Evolutionary conservation across 1,140 invertebrate genomes (phyloP).

Genomic region (Vanessa tameamea): DNA sequence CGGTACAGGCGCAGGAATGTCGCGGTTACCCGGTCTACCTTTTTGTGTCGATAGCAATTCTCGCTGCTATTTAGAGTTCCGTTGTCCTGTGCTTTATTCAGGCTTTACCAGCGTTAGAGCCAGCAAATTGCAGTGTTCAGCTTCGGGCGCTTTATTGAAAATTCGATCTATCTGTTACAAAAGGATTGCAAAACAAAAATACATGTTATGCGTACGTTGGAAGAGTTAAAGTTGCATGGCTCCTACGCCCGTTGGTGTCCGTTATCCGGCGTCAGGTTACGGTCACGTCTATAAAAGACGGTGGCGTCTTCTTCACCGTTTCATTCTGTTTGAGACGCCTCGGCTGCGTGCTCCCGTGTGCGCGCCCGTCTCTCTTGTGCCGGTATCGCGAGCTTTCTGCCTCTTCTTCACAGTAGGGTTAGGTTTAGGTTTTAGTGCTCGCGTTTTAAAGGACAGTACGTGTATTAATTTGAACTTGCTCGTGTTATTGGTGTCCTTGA

Average conservation of each 20-base stretch:
- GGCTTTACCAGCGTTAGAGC: conserved; percentile 53
- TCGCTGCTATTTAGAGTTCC: conserved; percentile 58
- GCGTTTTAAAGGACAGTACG: conserved; percentile 61
- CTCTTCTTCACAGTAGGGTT: conserved; percentile 39
- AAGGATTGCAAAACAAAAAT: conserved; percentile 41
- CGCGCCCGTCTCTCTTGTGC: conserved; percentile 53
- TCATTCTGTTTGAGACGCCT: conserved; percentile 77
- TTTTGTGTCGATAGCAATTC: conserved; percentile 33
- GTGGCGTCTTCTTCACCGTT: conserved; percentile 78
- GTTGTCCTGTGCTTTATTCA: conserved; percentile 58
- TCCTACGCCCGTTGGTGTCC: conserved; percentile 56
- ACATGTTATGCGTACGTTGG: conserved; percentile 45
- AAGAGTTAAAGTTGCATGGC: conserved; percentile 55
- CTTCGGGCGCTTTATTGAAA: conserved; percentile 77
- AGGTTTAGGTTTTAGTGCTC: conserved; percentile 63
- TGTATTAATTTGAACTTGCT: conserved; percentile 62
- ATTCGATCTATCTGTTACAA: conserved; percentile 74
- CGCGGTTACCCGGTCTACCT: conserved; percentile 11
- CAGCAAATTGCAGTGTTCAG: conserved; percentile 73
- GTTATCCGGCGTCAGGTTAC: conserved; percentile 80
- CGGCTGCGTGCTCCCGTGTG: conserved; percentile 59
- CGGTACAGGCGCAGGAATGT: conserved; percentile 14
- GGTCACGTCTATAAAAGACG: conserved; percentile 78
- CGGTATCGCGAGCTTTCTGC: conserved; percentile 48
- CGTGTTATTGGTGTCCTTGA: conserved; percentile 49